Conservation (phyloP, 2,888 invertebrate genomes). For the Stomorhina lunata region DNA sequence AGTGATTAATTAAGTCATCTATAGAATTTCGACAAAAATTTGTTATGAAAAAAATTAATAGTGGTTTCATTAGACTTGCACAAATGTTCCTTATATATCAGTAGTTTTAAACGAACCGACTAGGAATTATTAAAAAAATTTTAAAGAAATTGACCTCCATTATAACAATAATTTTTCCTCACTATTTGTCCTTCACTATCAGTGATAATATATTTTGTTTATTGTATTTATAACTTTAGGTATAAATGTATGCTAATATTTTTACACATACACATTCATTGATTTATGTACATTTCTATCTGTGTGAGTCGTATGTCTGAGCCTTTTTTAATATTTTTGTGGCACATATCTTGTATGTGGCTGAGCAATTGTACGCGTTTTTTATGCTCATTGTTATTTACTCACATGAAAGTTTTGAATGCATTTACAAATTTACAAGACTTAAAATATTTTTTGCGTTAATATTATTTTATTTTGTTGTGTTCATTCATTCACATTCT, state of each 20-base stretch:
- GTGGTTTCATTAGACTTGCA: no score
- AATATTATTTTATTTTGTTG: background rate
- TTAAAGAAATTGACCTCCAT: no score
- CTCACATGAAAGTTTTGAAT: slow-evolving; percentile 31
- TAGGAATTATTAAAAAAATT: no score
- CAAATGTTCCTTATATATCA: no score
- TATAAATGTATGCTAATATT: background rate
- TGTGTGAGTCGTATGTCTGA: background rate
- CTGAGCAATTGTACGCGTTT: slow-evolving; percentile 40
- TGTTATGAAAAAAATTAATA: no score
- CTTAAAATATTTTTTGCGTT: background rate
- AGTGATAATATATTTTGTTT: background rate
- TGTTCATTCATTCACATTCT: background rate
- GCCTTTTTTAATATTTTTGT: background rate
- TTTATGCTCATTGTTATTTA: slow-evolving; percentile 33
- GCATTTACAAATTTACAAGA: slow-evolving; percentile 14
- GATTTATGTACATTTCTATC: background rate
- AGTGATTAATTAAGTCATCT: no score
- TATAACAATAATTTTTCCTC: no score
- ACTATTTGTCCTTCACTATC: no score
- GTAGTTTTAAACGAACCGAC: no score
- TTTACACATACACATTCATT: background rate
- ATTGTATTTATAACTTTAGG: background rate
- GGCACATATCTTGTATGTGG: background rate
- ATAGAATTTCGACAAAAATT: no score